A percentile compares a stretch with the other conserved stretches of the same genome.
Conservation (phyloP, 64 coral and sea anemone genomes). For the Actinia equina region DNA sequence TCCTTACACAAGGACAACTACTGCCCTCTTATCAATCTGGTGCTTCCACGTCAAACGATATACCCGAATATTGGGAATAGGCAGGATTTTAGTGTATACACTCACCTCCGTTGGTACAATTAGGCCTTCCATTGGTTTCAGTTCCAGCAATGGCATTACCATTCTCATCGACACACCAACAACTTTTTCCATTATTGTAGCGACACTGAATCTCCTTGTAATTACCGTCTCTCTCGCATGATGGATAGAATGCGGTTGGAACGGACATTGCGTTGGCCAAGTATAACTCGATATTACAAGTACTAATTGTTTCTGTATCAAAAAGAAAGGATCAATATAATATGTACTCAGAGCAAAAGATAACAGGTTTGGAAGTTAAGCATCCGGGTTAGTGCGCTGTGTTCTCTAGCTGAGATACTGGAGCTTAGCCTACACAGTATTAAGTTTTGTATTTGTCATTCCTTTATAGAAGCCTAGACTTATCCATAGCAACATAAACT, state of each 20-base stretch:
- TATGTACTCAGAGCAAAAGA: neutral
- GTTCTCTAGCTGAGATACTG: no score
- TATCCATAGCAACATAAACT: no score
- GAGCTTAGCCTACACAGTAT: no score
- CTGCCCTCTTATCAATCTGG: no score
- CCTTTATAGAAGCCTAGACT: no score
- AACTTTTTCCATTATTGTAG: neutral
- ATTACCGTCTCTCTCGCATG: neutral
- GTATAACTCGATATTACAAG: neutral
- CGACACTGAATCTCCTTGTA: constrained; percentile 6
- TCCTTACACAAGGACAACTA: no score
- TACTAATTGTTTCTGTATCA: neutral
- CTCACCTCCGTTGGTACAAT: constrained; percentile 1
- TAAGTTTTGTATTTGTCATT: no score
- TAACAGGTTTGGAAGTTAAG: no score
- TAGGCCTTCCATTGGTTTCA: neutral
- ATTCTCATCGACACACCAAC: constrained; percentile 17
- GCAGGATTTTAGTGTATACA: neutral
- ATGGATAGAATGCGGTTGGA: neutral
- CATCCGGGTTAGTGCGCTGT: no score
- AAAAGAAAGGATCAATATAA: neutral
- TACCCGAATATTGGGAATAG: no score
- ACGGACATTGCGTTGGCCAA: neutral
- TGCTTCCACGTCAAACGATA: no score
- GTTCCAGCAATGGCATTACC: neutral